Base-by-base conservation (phyloP, 2,797 vertebrate genomes). In the Rhinogobio ventralis region DNA sequence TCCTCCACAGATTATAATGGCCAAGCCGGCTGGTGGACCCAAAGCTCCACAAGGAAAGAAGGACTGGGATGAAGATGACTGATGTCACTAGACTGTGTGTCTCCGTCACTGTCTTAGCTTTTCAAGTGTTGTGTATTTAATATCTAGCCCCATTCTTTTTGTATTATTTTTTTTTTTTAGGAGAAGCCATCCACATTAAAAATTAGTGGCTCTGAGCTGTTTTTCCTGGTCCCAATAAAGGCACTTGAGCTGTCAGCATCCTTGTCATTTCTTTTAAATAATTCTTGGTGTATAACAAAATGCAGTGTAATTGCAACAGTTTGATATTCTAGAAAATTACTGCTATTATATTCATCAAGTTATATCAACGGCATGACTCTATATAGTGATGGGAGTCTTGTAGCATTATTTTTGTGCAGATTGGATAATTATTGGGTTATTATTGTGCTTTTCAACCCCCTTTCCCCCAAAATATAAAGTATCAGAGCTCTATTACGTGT, bases 51-150 rank as follows among this genome's bases (percentile, higher is more conserved):
- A 96, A 89, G 96, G 95, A 89, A 99, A 94, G 92, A 98, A 98
- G 84, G 96, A 98, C 90, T 98, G 98, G 91, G 98, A 99, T 39
- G 97, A 98, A 28, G 98, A 99, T 28, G 98, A 99, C 6, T 99
- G 93, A 99, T 84, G 19, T 67, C 42, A 53, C 46, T 64, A 68
- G 25, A 36, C 19, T 64, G 62, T 42, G 25, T 17, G 64, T 78
- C 42, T 46, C 55, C 15, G 69, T 82, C 25, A 51, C 67, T 11
- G 42, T 71, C 76, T 79, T 46, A 85, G 69, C 84, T 14, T 81
- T 88, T 85, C 19, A 55, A 75, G 74, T 80, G 85, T 87, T 87
- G 53, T 78, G 64, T 88, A 89, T 89, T 89, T 88, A 89, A 89
- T 68, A 86, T 57, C 72, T 64, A 69, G 62, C 53, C 66, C 64